phyloP scores from a whole-genome alignment of 2,888 invertebrate species.

The Euplexia lucipara region DNA sequence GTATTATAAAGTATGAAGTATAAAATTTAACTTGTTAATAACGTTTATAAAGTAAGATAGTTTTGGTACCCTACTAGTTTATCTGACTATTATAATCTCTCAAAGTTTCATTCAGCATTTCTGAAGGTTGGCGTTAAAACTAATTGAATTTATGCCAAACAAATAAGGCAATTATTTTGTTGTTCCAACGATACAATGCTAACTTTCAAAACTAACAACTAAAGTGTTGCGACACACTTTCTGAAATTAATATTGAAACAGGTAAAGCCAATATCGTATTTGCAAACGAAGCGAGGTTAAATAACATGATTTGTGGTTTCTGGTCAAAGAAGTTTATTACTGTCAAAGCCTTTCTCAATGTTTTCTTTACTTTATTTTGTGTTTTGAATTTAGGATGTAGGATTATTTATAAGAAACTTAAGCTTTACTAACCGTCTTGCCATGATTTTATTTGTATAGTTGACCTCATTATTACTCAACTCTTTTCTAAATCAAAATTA shows the following conservation, averaged over 20 bases:
- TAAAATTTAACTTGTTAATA: too few relatives aligned
- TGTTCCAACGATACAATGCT: not conserved
- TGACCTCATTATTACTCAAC: not conserved
- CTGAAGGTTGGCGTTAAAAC: not conserved
- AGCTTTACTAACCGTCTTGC: not conserved
- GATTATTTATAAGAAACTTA: too few relatives aligned
- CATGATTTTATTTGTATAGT: not conserved
- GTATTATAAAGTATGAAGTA: too few relatives aligned
- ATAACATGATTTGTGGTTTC: slow-evolving; percentile 18
- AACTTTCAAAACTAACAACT: slow-evolving; percentile 26
- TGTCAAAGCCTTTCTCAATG: not conserved
- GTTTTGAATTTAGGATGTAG: too few relatives aligned
- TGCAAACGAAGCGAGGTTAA: slow-evolving; percentile 6
- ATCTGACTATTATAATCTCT: not conserved
- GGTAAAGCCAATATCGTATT: slow-evolving; percentile 28
- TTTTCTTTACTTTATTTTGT: too few relatives aligned
- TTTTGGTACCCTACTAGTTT: not conserved
- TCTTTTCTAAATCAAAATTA: too few relatives aligned
- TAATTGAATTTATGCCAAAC: slow-evolving; percentile 17
- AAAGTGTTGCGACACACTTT: slow-evolving; percentile 31
- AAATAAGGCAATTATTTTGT: slow-evolving; percentile 44
- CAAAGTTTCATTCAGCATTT: not conserved
- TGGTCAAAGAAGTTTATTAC: not conserved
- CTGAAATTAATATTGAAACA: slow-evolving; percentile 33
- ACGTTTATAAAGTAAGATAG: not conserved